These are phyloP conservation scores for Falcunculus frontatus DNA, from an alignment of 2,113 vertebrate species.

Conservation along the genomic window DNA sequence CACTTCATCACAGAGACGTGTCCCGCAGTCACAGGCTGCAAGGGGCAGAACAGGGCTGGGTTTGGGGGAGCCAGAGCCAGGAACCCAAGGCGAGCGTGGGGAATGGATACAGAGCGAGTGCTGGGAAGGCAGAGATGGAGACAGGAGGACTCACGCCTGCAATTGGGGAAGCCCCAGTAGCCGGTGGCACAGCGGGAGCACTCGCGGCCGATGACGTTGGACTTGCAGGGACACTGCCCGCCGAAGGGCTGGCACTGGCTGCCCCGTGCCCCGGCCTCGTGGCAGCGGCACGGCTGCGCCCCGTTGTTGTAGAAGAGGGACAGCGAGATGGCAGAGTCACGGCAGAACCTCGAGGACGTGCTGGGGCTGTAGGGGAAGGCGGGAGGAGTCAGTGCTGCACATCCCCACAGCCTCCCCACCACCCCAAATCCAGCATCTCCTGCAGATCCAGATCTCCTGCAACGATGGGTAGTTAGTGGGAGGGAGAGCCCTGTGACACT, in stretches of 20 bases:
- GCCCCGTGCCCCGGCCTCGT: slow-evolving; percentile 81
- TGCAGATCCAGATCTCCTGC: not conserved
- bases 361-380: slow-evolving; percentile 67
- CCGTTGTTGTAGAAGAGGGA: slow-evolving; percentile 95
- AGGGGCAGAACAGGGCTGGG: not conserved
- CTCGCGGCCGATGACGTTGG: slow-evolving; percentile 89
- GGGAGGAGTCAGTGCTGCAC: not conserved
- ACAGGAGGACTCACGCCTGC: slow-evolving; percentile 81
- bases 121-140: not conserved
- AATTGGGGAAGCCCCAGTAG: slow-evolving; percentile 94
- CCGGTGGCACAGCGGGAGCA: slow-evolving; percentile 93
- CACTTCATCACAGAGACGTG: slow-evolving; percentile 85
- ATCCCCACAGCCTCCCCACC: not conserved
- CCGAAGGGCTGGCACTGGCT: slow-evolving; percentile 84
- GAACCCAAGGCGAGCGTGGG: not conserved
- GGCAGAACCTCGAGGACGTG: slow-evolving; percentile 82
- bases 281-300: slow-evolving; percentile 85
- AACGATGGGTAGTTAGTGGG: accelerated
- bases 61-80: not conserved
- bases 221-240: slow-evolving; percentile 86
- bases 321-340: slow-evolving; percentile 79
- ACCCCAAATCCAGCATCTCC: not conserved
- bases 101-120: accelerated
- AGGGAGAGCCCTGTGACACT: not conserved
- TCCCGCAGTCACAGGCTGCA: slow-evolving; percentile 89